Percentiles rank a stretch among this genome's conserved stretches.
Evolutionary conservation across 2,888 invertebrate species (phyloP).

Genomic region (Coenonympha glycerion): DNA sequence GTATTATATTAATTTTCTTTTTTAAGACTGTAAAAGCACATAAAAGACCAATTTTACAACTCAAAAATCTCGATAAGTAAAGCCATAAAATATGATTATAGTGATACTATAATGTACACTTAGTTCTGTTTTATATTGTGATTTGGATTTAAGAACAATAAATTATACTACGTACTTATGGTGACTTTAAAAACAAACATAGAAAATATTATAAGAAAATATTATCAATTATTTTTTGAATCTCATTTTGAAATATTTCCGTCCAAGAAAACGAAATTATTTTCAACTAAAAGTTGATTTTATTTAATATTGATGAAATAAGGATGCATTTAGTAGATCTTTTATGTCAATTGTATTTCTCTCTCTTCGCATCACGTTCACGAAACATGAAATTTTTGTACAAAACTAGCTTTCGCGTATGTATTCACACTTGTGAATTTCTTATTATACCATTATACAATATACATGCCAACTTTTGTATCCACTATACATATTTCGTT

Average conservation of each 20-base stretch:
- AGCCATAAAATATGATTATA: too few species aligned
- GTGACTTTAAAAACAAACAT: background rate
- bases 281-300: conserved; percentile 6
- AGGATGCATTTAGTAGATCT: background rate
- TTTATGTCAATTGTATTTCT: background rate
- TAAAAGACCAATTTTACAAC: too few species aligned
- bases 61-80: too few species aligned
- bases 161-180: background rate
- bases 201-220: background rate
- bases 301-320: background rate
- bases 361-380: background rate
- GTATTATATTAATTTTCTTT: too few species aligned
- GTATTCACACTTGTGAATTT: too few species aligned
- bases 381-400: background rate
- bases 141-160: background rate
- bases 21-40: too few species aligned
- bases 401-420: background rate
- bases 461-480: too few species aligned
- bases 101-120: too few species aligned
- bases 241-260: conserved; percentile 15
- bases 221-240: too few species aligned
- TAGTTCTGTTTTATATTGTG: background rate
- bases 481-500: too few species aligned
- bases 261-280: conserved; percentile 4
- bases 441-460: too few species aligned